These are phyloP conservation scores for Trachops cirrhosus DNA, from an alignment of 2,797 vertebrate species.

Conservation along the genomic window DNA sequence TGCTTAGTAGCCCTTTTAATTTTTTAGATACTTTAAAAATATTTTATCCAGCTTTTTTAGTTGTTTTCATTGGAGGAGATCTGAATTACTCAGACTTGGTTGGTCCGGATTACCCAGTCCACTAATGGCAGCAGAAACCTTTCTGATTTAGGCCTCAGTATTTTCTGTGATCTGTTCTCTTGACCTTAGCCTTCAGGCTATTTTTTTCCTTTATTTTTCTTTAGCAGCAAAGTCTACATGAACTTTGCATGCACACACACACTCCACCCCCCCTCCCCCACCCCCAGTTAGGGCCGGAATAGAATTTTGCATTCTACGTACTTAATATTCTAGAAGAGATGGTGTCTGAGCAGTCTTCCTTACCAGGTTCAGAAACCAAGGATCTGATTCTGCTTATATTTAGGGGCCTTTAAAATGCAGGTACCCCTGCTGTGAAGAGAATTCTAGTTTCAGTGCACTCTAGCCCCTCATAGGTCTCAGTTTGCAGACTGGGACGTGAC, in stretches of 20 bases:
- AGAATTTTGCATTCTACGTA: background rate
- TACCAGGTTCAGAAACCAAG: background rate
- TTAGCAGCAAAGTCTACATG: background rate
- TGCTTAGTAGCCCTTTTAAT: background rate
- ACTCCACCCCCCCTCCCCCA: too few species aligned
- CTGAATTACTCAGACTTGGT: background rate
- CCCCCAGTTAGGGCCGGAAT: background rate
- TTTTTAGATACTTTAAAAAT: background rate
- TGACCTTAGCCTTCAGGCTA: background rate
- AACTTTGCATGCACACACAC: background rate
- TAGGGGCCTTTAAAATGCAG: background rate
- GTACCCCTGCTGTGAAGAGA: background rate
- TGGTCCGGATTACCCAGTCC: background rate
- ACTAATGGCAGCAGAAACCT: too few species aligned
- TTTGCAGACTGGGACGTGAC: constrained; percentile 28
- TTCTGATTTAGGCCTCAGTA: background rate
- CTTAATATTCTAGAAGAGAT: background rate
- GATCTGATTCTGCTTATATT: too few species aligned
- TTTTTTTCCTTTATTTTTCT: background rate
- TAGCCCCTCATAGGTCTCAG: background rate
- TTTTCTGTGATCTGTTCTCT: background rate
- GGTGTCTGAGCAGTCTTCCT: background rate
- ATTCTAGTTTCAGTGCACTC: background rate
- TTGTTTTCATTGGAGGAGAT: background rate
- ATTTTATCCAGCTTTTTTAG: background rate